Conservation (phyloP, 2,888 invertebrate genomes). For the Iphiclides podalirius region DNA sequence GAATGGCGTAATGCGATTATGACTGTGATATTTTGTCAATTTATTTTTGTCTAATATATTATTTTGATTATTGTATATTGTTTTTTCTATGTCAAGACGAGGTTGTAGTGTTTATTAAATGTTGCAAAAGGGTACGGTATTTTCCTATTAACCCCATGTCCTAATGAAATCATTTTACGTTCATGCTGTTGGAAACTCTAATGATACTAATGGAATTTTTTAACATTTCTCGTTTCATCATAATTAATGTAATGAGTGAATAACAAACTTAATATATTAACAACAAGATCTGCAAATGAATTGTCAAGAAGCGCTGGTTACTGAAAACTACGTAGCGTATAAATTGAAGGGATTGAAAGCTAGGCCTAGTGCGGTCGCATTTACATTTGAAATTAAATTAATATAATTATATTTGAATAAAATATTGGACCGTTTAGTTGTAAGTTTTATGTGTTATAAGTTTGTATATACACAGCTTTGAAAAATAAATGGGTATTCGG, state of each 20-base stretch:
- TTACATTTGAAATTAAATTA: not conserved
- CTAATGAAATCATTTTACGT: constrained; percentile 29
- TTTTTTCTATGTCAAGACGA: constrained; percentile 16
- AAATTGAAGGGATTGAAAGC: constrained; percentile 1
- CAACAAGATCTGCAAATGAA: not conserved
- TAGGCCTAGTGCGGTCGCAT: constrained; percentile 12
- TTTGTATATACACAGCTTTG: constrained; percentile 1
- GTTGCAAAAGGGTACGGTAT: constrained; percentile 36
- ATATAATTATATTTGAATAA: not conserved
- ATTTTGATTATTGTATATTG: constrained; percentile 11
- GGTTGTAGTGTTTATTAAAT: constrained; percentile 28
- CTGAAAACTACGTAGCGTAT: not conserved
- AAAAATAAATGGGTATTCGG: too few relatives aligned
- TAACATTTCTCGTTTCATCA: constrained; percentile 51
- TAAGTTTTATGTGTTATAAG: not conserved
- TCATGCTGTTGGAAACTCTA: constrained; percentile 32
- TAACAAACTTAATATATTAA: constrained; percentile 28
- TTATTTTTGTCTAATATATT: not conserved
- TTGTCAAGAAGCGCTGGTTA: not conserved
- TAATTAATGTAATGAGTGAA: constrained; percentile 34
- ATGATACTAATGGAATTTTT: constrained; percentile 39
- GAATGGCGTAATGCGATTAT: constrained; percentile 22
- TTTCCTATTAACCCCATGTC: constrained; percentile 30
- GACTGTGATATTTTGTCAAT: constrained; percentile 25
- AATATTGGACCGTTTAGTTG: not conserved